Base-by-base conservation (phyloP, 2,797 vertebrate genomes). In the Xenentodon cancila region DNA sequence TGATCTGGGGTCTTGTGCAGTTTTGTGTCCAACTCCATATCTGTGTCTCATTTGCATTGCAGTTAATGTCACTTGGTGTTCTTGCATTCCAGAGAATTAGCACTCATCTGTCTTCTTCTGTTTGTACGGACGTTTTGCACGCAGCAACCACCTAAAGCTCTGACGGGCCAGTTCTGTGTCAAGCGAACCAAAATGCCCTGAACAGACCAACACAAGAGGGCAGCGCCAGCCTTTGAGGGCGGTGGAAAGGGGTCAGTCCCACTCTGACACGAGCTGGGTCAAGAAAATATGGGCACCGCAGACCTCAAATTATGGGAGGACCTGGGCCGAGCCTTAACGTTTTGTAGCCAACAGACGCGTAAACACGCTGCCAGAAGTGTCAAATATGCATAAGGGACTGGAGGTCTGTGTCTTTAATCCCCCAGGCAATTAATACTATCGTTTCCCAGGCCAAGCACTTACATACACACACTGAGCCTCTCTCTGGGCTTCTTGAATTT, bases 371-470 rank as follows among this genome's bases (percentile, higher is more conserved):
- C 68, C 55, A 11, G 54, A 67, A 75, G 78, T 74, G 79, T 88
- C 86, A 85, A 88, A 87, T 89, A 84, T 90, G 73, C 79, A 88
- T 81, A 79, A 88, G 76, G 69, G 79, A 84, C 73, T 50, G 61
- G 52, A 81, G 81, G 68, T 75, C 67, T 60, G 52, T 74, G 69
- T 84, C 71, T 76, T 60, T 75, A 68, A 84, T 82, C 77, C 84
- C 80, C 59, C 0, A 59, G 81, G 87, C 82, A 84, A 86, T 89
- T 87, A 89, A 81, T 68, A 73, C 75, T 63, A 72, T 71, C 47
- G 40, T 86, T 85, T 81, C 59, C 65, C 52, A 56, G 73, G 71
- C 68, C 56, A 52, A 71, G 74, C 73, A 63, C 64, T 59, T 5
- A 59, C 59, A 81, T 81, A 64, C 76, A 71, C 73, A 44, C 48